Evolutionary conservation across 2,797 vertebrate genomes (phyloP).

Genomic region (Phoxinus dragarum): DNA sequence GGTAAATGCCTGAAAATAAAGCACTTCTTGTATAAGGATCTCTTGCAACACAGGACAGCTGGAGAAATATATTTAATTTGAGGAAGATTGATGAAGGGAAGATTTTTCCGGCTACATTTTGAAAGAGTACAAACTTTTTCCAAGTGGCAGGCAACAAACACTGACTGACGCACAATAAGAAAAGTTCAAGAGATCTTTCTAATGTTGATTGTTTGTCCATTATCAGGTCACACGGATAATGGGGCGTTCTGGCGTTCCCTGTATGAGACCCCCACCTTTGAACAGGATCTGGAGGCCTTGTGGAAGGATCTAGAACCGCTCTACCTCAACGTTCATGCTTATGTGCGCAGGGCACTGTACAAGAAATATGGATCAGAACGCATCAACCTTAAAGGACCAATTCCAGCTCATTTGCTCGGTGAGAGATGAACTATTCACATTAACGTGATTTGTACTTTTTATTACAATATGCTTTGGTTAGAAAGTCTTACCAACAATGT

Average conservation of each 20-base stretch:
- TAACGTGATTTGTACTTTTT: neutral
- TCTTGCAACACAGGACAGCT: neutral
- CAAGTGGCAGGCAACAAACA: neutral
- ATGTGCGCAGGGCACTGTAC: constrained; percentile 88
- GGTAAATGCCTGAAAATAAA: constrained; percentile 76
- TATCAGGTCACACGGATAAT: constrained; percentile 85
- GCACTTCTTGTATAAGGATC: neutral
- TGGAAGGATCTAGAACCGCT: constrained; percentile 91
- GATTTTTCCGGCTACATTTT: neutral
- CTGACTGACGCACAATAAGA: neutral
- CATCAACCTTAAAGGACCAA: constrained; percentile 91
- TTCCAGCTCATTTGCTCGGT: constrained; percentile 96
- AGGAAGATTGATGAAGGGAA: neutral
- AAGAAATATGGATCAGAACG: constrained; percentile 83
- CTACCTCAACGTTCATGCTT: constrained; percentile 92
- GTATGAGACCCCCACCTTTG: constrained; percentile 90
- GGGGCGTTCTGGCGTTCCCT: constrained; percentile 92
- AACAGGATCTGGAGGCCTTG: constrained; percentile 88
- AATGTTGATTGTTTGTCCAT: neutral
- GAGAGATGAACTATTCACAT: constrained; percentile 54
- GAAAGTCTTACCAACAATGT: neutral
- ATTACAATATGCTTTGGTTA: neutral
- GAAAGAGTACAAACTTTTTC: neutral
- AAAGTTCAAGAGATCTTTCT: neutral
- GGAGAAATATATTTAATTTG: neutral